A percentile compares a stretch with the other conserved stretches of the same genome.
Conservation (phyloP, 1,140 invertebrate genomes). For the Lepidurus couesii region DNA sequence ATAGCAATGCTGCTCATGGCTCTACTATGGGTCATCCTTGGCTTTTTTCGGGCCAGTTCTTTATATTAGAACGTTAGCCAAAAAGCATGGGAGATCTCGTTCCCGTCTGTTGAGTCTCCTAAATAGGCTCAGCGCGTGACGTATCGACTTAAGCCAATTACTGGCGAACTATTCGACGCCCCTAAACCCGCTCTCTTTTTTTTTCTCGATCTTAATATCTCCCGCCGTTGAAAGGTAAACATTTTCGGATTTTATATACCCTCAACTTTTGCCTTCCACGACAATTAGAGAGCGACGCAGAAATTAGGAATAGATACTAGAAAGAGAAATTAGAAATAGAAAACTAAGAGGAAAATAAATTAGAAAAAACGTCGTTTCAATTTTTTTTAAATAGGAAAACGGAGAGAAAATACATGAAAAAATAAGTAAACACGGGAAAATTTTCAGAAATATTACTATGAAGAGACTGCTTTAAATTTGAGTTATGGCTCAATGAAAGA, state of each 20-base stretch:
- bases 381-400: too few species aligned
- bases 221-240: too few species aligned
- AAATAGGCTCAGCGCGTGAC: conserved; percentile 20
- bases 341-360: background rate
- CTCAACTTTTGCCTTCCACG: too few species aligned
- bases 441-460: too few species aligned
- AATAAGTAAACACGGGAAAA: too few species aligned
- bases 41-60: background rate
- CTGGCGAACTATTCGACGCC: conserved; percentile 4
- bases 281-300: too few species aligned
- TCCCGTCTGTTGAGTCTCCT: background rate
- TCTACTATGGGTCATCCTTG: conserved; percentile 3
- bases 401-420: too few species aligned
- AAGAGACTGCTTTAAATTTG: too few species aligned
- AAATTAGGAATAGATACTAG: background rate
- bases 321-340: background rate
- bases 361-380: too few species aligned
- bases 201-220: background rate
- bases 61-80: background rate
- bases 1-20: conserved; percentile 18
- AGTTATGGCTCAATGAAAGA: too few species aligned
- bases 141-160: conserved; percentile 10
- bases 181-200: background rate
- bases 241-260: too few species aligned
- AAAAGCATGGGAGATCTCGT: background rate